A percentile compares a stretch with the other conserved stretches of the same genome.
phyloP scores from a whole-genome alignment of 2,888 invertebrate species.

The Odontocerum albicorne region DNA sequence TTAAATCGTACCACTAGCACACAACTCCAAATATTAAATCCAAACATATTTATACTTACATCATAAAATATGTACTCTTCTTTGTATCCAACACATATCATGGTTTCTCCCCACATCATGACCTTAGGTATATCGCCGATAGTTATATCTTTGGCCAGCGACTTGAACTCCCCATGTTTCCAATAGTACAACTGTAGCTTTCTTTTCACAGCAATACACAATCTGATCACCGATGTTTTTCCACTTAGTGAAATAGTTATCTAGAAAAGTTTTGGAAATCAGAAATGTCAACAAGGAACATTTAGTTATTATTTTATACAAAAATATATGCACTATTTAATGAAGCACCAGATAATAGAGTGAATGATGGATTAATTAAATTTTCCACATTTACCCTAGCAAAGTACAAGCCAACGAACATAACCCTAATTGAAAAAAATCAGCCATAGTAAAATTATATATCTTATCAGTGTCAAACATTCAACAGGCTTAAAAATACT shows the following conservation, averaged over 20 bases:
- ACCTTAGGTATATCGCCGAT: slow-evolving; percentile 79
- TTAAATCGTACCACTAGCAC: too few species aligned
- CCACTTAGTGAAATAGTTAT: slow-evolving; percentile 65
- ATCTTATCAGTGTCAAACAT: too few species aligned
- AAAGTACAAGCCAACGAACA: too few species aligned
- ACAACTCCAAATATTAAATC: too few species aligned
- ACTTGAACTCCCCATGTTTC: slow-evolving; percentile 80
- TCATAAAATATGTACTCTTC: slow-evolving; percentile 77
- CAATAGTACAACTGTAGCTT: slow-evolving; percentile 87
- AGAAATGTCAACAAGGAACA: slow-evolving; percentile 32
- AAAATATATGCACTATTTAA: too few species aligned
- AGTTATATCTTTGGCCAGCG: slow-evolving; percentile 71
- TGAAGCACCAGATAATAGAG: too few species aligned
- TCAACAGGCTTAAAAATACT: too few species aligned
- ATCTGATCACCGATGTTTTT: slow-evolving; percentile 72
- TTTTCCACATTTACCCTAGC: too few species aligned
- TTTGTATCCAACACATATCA: slow-evolving; percentile 86
- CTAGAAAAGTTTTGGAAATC: slow-evolving; percentile 45
- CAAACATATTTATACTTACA: slow-evolving; percentile 61
- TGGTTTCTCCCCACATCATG: slow-evolving; percentile 80
- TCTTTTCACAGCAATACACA: slow-evolving; percentile 86
- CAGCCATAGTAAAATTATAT: too few species aligned
- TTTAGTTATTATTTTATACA: too few species aligned
- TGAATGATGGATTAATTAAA: too few species aligned
- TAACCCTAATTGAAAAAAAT: too few species aligned